Conservation (phyloP, 2,888 invertebrate species). For the Drosophila aldrichi region DNA sequence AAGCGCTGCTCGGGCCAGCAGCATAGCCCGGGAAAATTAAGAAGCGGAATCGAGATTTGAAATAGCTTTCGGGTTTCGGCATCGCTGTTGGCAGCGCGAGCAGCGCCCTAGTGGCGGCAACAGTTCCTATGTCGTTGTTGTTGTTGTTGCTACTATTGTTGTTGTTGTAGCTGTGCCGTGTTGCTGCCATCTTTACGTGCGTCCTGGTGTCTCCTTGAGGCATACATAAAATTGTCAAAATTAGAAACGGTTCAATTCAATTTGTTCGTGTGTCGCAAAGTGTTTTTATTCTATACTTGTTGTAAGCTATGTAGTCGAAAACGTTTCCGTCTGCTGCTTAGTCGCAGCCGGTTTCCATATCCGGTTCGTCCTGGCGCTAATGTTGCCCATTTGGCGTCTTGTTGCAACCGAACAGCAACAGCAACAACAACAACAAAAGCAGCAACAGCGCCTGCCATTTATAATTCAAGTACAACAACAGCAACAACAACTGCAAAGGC, state of each 20-base stretch:
- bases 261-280: conserved; percentile 51
- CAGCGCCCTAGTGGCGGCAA: conserved; percentile 57
- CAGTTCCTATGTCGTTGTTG: conserved; percentile 49
- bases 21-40: conserved; percentile 37
- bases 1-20: conserved; percentile 72
- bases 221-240: conserved; percentile 78
- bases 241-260: conserved; percentile 74
- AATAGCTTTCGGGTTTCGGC: conserved; percentile 17
- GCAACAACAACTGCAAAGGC: conserved; percentile 27
- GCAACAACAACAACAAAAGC: not conserved
- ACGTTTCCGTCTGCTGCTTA: conserved; percentile 12
- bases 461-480: conserved; percentile 7
- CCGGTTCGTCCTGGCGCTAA: conserved; percentile 43
- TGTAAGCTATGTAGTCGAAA: conserved; percentile 15
- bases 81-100: conserved; percentile 43
- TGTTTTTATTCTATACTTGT: conserved; percentile 17
- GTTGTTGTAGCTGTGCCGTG: conserved; percentile 23
- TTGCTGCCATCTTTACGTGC: conserved; percentile 31
- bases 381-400: conserved; percentile 47
- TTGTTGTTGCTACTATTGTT: conserved; percentile 11
- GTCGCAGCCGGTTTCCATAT: conserved; percentile 30
- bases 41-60: conserved; percentile 17
- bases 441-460: conserved; percentile 25
- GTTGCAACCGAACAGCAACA: conserved; percentile 14
- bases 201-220: conserved; percentile 50